Percentiles rank a stretch among this genome's conserved stretches.
These are phyloP conservation scores for Stramonita haemastoma DNA, from an alignment of 2,888 invertebrate genomes.

Conservation along the genomic window DNA sequence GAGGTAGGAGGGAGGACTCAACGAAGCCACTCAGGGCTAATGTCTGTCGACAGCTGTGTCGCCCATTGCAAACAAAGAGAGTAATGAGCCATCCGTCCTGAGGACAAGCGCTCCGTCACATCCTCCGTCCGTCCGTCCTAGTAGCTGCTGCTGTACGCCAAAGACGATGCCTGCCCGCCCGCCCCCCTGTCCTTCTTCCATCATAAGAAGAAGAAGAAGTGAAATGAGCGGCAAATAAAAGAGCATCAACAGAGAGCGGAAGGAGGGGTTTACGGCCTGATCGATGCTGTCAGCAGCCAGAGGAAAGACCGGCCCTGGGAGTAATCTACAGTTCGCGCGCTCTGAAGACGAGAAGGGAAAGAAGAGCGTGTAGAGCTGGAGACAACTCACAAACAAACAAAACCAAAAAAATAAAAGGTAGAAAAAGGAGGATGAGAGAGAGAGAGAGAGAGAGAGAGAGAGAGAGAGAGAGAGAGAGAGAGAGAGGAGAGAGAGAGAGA, in stretches of 20 bases:
- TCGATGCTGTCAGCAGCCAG: not conserved
- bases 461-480: constrained; percentile 3
- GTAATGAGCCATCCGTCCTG: not conserved
- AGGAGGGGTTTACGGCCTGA: not conserved
- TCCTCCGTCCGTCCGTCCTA: not conserved
- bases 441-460: constrained; percentile 19
- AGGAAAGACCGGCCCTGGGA: too few relatives aligned
- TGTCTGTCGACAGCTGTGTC: not conserved
- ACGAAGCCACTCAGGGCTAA: constrained; percentile 21
- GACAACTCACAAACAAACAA: not conserved
- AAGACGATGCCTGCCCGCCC: too few relatives aligned
- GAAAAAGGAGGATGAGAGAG: not conserved
- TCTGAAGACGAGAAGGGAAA: not conserved
- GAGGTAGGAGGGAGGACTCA: not conserved
- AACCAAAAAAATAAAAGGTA: not conserved
- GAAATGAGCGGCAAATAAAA: too few relatives aligned
- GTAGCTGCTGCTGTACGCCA: too few relatives aligned
- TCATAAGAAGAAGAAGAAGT: too few relatives aligned
- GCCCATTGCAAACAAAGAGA: constrained; percentile 15
- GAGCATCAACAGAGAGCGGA: not conserved
- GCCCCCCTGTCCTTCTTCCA: too few relatives aligned
- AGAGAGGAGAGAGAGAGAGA: not conserved
- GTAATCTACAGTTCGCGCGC: not conserved
- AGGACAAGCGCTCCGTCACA: not conserved
- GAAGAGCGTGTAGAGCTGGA: not conserved